These are phyloP conservation scores for Anoplopoma fimbria DNA, from an alignment of 2,113 vertebrate species.

Conservation along the genomic window DNA sequence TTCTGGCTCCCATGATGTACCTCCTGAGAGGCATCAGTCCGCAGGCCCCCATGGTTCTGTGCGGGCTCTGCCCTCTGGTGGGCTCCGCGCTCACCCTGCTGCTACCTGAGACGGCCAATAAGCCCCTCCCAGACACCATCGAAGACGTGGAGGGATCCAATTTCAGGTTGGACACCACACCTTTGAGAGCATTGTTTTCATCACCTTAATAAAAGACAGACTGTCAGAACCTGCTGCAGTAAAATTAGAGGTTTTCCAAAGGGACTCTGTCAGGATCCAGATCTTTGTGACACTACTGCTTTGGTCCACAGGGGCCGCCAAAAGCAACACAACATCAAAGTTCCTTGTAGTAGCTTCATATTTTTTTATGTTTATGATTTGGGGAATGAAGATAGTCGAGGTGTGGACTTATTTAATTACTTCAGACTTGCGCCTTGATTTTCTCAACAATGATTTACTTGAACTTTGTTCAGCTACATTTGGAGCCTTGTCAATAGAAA, in stretches of 20 bases:
- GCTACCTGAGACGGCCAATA: constrained; percentile 79
- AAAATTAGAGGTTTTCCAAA: not conserved
- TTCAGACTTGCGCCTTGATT: not conserved
- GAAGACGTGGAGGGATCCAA: constrained; percentile 66
- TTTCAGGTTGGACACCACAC: constrained; percentile 51
- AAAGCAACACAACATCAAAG: not conserved
- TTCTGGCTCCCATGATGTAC: constrained; percentile 76
- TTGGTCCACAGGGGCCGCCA: not conserved
- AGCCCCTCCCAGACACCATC: constrained; percentile 76
- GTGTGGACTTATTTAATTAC: too few relatives aligned
- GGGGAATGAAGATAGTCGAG: not conserved
- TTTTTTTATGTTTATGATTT: not conserved
- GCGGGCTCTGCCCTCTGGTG: constrained; percentile 77
- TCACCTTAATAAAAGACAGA: not conserved
- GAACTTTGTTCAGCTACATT: not conserved
- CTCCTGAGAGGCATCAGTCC: constrained; percentile 62
- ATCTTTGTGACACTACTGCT: not conserved
- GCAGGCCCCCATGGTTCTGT: constrained; percentile 77
- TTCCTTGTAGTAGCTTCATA: not conserved
- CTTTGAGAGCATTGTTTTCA: not conserved
- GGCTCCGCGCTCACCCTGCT: constrained; percentile 75
- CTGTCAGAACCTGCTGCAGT: not conserved
- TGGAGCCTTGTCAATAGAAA: not conserved
- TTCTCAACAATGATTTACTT: not conserved
- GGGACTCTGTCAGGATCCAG: not conserved